phyloP scores from a whole-genome alignment of 2,113 vertebrate species.

The Mola mola region DNA sequence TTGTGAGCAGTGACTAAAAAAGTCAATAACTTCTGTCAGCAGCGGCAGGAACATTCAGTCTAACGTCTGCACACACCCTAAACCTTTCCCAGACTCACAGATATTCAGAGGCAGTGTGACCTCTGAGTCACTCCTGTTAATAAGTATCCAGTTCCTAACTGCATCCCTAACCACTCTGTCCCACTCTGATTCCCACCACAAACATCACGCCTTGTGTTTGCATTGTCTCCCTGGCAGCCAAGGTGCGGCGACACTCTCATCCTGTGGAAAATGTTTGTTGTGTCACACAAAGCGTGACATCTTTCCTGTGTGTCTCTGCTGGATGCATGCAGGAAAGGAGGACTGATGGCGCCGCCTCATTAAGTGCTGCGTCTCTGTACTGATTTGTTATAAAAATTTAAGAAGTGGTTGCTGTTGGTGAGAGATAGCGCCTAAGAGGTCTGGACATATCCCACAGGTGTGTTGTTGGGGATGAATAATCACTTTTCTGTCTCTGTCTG shows the following conservation, averaged over 20 bases:
- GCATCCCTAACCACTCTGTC: not conserved
- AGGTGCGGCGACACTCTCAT: slow-evolving; percentile 51
- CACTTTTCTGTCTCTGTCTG: not conserved
- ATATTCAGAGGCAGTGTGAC: not conserved
- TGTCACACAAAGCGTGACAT: slow-evolving; percentile 4
- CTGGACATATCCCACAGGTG: not conserved
- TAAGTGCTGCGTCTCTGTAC: not conserved
- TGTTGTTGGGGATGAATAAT: not conserved
- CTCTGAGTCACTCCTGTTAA: slow-evolving; percentile 39
- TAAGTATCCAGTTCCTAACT: slow-evolving; percentile 26
- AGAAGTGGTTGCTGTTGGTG: not conserved
- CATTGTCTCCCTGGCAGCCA: slow-evolving; percentile 37
- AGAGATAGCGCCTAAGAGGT: not conserved
- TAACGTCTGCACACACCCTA: not conserved
- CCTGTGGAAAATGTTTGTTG: slow-evolving; percentile 14
- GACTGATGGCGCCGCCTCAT: too few relatives aligned
- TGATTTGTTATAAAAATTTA: not conserved
- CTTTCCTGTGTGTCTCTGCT: not conserved
- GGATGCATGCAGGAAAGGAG: not conserved
- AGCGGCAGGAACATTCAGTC: not conserved
- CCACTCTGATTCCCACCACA: slow-evolving; percentile 32
- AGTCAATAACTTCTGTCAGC: not conserved
- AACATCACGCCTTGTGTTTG: slow-evolving; percentile 43
- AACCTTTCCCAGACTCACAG: not conserved
- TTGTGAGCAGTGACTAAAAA: not conserved